Evolutionary conservation across 2,797 vertebrate species (phyloP), one percentile per base, ranked within the genome.

Genomic region (Microcaecilia unicolor): DNA sequence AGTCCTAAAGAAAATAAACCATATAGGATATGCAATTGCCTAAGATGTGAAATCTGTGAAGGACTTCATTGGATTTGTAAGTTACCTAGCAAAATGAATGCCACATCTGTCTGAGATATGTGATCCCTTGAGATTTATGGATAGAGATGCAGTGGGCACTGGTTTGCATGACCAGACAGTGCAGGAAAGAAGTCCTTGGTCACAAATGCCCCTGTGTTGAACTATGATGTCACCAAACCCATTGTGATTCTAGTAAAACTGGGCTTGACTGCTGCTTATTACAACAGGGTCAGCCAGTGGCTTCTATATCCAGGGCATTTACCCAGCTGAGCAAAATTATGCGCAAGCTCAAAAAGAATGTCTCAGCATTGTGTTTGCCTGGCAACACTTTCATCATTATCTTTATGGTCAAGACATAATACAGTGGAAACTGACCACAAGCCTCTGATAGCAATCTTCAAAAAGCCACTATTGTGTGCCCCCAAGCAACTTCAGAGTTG

Each of bases 401-500:
- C 18, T 37, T 9, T 48, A 44, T 11, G 18, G 36, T 3, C 5
- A 20, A 9, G 33, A 46, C 5, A 6, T 13, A 9, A 21, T 5
- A 27, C 22, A 14, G 37, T 46, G 13, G 41, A 45, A 18, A 46
- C 32, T 15, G 24, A 52, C 20, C 31, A 41, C 14, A 45, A 40
- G 29, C 37, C 21, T 10, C 17, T 50, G 15, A 39, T 41, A 9
- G 10, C 31, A 5, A 37, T 51, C n/a, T 42, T 50, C 11, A 53
- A 18, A 9, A 49, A 49, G 18, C 41, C 45, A 4, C 37, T 49
- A 5, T 31, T 54, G 2, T 41, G 17, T 20, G 31, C 28, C 18
- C 28, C 44, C 4, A 45, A 56, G 19, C 6, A 9, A 6, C 28
- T 52, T 8, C 41, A 60, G 25, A 39, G 29, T 42, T n/a, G n/a